Conservation (phyloP, 64 coral and sea anemone genomes). For the Orbicella faveolata region DNA sequence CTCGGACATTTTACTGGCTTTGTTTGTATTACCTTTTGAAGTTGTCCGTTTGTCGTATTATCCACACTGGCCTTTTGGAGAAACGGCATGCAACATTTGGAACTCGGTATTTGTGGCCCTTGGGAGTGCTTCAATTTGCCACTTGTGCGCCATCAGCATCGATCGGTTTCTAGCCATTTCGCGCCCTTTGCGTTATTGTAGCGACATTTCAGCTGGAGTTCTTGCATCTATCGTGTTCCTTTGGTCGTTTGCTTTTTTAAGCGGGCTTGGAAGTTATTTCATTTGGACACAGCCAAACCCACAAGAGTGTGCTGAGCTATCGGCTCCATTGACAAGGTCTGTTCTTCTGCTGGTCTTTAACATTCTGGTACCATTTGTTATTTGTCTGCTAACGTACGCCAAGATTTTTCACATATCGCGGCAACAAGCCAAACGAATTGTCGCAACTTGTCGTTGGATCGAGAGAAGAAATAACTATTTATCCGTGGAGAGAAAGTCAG, state of each 20-base stretch:
- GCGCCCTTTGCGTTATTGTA: constrained; percentile 8
- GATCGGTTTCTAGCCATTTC: constrained; percentile 40
- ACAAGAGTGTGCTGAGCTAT: not conserved
- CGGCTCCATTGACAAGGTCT: not conserved
- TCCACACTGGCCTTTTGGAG: constrained; percentile 49
- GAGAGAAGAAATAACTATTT: not conserved
- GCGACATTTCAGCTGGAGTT: not conserved
- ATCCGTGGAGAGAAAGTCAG: constrained; percentile 10
- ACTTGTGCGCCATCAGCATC: constrained; percentile 29
- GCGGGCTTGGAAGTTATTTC: constrained; percentile 1
- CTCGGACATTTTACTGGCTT: constrained; percentile 21
- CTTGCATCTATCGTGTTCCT: not conserved
- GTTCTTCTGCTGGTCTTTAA: constrained; percentile 7
- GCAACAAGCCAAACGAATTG: constrained; percentile 4
- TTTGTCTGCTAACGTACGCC: constrained; percentile 7
- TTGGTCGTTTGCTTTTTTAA: constrained; percentile 32
- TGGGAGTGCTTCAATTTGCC: constrained; percentile 15
- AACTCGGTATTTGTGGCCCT: constrained; percentile 33
- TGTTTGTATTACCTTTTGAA: constrained; percentile 43
- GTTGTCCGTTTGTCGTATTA: constrained; percentile 24
- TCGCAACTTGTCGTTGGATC: not conserved
- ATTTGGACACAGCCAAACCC: not conserved
- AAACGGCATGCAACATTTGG: constrained; percentile 15
- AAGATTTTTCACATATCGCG: constrained; percentile 42
- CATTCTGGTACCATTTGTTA: constrained; percentile 31